Base-by-base conservation (phyloP, 2,888 invertebrate genomes). In the Ichneumoninae sp. region DNA sequence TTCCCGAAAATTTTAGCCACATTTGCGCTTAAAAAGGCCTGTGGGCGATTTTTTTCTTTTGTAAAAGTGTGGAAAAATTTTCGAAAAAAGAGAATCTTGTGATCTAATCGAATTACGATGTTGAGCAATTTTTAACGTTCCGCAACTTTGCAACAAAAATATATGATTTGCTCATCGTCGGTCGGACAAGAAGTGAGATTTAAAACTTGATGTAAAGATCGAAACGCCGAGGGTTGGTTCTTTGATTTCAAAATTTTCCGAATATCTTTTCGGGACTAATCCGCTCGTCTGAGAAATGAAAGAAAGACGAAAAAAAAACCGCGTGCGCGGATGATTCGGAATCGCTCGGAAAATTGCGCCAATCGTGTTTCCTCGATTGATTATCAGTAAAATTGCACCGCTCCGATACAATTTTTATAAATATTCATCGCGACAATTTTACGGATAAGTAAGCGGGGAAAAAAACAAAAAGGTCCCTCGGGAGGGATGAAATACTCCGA, bases 261-360 rank as follows among this genome's bases (percentile, higher is more conserved):
- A 52, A n/a, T n/a, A 60, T 60, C 60, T 30, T 13, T 13, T 22
- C 60, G 60, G 30, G 22, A 30, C 13, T 30, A 60, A 60, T 60
- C 60, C 60, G 60, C 60, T 60, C 30, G 30, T 26, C 26, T 16
- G 4, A 26, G 10, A 13, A 60, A 60, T 22, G 19, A 54, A 54
- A 54, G 7, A 52, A 52, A 52, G 19, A 52, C n/a, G 1, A 3
- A 3, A n/a, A 52, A 52, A 52, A 52, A 54, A 54, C 19, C 54
- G 54, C 54, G 54, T n/a, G 54, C n/a, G 54, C 22, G 54, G 22
- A 54, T 54, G 22, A 54, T 54, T 54, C 54, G 54, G 16, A 57
- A 57, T 26, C 10, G 10, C 22, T 3, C 8, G 6, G 26, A 30
- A 26, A 30, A 3, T 60, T 16, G 60, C 16, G 60, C 13, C 10